Evolutionary conservation across 2,113 vertebrate species (phyloP).

Genomic region (Eptesicus fuscus): DNA sequence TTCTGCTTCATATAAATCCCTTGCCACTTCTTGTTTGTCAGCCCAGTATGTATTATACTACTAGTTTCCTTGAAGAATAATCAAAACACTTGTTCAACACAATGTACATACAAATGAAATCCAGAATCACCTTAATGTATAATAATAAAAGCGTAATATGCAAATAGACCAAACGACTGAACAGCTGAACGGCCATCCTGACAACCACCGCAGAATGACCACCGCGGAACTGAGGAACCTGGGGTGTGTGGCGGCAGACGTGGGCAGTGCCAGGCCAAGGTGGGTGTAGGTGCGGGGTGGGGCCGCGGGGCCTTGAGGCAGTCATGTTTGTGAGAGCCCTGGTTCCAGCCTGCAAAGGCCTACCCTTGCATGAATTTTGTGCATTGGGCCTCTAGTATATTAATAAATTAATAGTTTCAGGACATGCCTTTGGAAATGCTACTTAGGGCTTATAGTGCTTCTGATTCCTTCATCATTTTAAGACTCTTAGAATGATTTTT

Average conservation of each 20-base stretch:
- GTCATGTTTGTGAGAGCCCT: too few species aligned
- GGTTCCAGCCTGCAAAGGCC: too few species aligned
- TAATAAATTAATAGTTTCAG: background rate
- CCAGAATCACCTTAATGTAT: background rate
- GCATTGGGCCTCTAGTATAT: too few species aligned
- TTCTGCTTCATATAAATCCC: background rate
- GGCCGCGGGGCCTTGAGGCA: too few species aligned
- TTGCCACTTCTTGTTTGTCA: background rate
- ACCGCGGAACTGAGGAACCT: too few species aligned
- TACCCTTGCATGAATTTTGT: too few species aligned
- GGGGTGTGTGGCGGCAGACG: too few species aligned
- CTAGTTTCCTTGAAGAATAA: background rate
- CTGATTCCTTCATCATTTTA: background rate
- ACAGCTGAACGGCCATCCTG: too few species aligned
- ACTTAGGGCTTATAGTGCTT: background rate
- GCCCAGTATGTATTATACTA: background rate
- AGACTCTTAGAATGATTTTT: background rate
- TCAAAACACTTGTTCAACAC: background rate
- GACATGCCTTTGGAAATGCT: background rate
- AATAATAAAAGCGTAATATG: too few species aligned
- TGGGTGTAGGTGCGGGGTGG: too few species aligned
- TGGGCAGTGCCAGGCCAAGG: background rate
- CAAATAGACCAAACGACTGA: too few species aligned
- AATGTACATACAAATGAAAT: background rate
- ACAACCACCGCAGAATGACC: too few species aligned